phyloP scores from a whole-genome alignment of 2,888 invertebrate genomes.

The Mamestra brassicae region DNA sequence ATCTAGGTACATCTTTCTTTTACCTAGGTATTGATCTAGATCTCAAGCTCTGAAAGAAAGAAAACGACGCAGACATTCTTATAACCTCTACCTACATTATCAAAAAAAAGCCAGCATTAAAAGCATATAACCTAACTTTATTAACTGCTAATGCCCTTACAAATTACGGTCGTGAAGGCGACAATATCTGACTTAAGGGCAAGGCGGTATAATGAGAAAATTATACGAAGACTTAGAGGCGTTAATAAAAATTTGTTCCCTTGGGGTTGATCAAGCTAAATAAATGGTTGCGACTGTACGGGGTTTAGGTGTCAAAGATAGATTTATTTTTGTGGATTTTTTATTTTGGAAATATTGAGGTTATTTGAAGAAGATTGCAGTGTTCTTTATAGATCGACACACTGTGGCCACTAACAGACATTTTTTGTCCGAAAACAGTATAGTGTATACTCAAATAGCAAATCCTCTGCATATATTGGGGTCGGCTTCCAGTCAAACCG shows the following conservation, averaged over 20 bases:
- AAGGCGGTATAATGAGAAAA: conserved; percentile 85
- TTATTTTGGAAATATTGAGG: background rate
- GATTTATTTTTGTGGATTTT: conserved; percentile 34
- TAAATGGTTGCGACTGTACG: conserved; percentile 69
- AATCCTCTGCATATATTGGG: too few relatives aligned
- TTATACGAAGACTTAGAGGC: conserved; percentile 88
- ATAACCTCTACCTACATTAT: background rate
- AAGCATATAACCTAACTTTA: conserved; percentile 69
- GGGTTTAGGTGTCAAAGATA: conserved; percentile 58
- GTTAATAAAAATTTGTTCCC: conserved; percentile 88
- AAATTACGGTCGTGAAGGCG: conserved; percentile 77
- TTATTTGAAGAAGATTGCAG: too few relatives aligned
- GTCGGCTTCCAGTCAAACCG: too few relatives aligned
- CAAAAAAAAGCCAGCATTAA: conserved; percentile 45
- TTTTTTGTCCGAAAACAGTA: too few relatives aligned
- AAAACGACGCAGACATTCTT: background rate
- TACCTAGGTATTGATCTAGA: too few relatives aligned
- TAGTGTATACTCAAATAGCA: too few relatives aligned
- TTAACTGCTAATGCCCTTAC: conserved; percentile 75
- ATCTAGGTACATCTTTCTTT: background rate
- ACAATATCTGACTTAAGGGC: conserved; percentile 79
- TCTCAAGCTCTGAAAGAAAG: background rate
- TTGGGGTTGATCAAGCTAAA: conserved; percentile 78
- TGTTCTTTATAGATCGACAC: too few relatives aligned
- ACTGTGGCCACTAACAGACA: too few relatives aligned